Evolutionary conservation across 2,797 vertebrate species (phyloP), one percentile per base, ranked within the genome.

Genomic region (Chiroxiphia lanceolata): DNA sequence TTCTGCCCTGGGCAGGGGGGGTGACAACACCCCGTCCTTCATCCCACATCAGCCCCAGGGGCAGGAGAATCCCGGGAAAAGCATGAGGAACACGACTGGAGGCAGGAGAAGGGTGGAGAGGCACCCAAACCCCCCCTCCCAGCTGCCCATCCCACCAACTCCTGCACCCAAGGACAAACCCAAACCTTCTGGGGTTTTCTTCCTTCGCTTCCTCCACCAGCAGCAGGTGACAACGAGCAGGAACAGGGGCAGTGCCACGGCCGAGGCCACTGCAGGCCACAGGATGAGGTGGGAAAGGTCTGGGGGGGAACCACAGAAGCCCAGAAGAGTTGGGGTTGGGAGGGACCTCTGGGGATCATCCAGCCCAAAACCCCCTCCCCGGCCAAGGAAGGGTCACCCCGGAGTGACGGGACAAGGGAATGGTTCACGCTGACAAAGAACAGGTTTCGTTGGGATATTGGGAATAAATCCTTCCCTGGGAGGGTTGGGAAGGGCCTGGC

Each of bases 221-320:
- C 4, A 65, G 56, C 17, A 45, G 33, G 9, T 3, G 25, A 44
- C n/a, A n/a, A n/a, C 9, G 11, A 10, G 0, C 1, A 68, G 3
- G 34, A 9, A 9, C 64, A 93, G 57, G 3, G 5, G 15, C 63
- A 80, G n/a, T 14, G 2, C 38, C 22, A 45, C 10, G 15, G 9
- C 13, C 27, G 16, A 3, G 2, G 38, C 57, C 20, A 19, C 57
- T 11, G 10, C 40, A n/a, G 64, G 53, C 63, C 11, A 15, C 2
- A 3, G 19, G 31, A 18, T 0, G 1, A 13, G 1, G 11, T 4
- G 3, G 6, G 3, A 6, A 25, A 10, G 1, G 14, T 9, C 93
- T 89, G 60, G 13, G 23, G n/a, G 16, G 56, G 68, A 59, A 31
- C 18, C 61, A 34, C 10, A 13, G 29, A 47, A 47, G 5, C 15